Evolutionary conservation across 2,797 vertebrate genomes (phyloP).

Genomic region (Melanotaenia parkinsoni): DNA sequence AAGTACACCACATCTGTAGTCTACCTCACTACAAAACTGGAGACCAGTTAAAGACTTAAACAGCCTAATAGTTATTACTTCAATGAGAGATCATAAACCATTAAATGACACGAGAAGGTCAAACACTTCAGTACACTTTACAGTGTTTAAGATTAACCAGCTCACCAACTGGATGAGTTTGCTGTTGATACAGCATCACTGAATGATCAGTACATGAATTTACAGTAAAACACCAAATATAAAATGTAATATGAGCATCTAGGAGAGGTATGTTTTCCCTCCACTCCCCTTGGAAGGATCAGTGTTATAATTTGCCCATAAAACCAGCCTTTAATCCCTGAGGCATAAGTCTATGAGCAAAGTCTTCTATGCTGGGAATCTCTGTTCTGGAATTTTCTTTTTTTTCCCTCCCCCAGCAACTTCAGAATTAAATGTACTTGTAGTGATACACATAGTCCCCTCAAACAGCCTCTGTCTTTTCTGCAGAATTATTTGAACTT

Average conservation of each 20-base stretch:
- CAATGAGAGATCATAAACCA: not conserved
- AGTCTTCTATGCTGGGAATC: slow-evolving; percentile 4
- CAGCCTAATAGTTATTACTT: no score
- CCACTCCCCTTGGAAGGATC: not conserved
- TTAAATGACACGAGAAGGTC: not conserved
- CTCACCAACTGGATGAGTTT: not conserved
- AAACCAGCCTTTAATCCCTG: slow-evolving; percentile 1
- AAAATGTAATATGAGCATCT: not conserved
- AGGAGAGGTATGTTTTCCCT: not conserved
- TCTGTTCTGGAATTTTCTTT: not conserved
- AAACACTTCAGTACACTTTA: not conserved
- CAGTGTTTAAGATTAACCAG: not conserved
- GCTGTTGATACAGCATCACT: not conserved
- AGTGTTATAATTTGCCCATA: not conserved
- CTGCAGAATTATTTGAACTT: not conserved
- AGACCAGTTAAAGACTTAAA: not conserved
- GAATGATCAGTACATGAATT: not conserved
- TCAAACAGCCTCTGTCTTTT: not conserved
- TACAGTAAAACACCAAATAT: no score
- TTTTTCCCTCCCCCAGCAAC: slow-evolving; percentile 5
- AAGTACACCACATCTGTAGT: not conserved
- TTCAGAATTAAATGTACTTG: slow-evolving; percentile 3
- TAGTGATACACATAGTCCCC: not conserved
- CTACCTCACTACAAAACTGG: not conserved
- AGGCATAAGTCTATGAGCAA: slow-evolving; percentile 17